Evolutionary conservation across 1,140 invertebrate genomes (phyloP), one percentile per base, ranked within the genome.

Genomic region (Drosophila aff.): DNA sequence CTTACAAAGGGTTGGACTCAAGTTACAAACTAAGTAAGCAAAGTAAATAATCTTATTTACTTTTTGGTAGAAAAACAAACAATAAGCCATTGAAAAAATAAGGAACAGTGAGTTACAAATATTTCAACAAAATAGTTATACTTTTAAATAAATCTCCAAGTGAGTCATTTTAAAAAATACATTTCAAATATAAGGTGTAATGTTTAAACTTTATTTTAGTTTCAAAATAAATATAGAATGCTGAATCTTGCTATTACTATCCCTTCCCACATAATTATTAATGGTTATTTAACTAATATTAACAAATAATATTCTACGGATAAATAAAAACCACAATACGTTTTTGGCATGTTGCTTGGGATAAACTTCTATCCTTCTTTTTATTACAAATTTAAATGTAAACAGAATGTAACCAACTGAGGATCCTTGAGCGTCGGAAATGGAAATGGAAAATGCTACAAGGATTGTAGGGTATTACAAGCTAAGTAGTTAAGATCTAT

Each of bases 401-500:
- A 60, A 62, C 15, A n/a, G 40, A 47, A 55, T 66, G 50, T 57
- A 43, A 53, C 58, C 36, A 75, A 31, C 36, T 43, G 13, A 44
- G n/a, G 31, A 40, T 43, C 31, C n/a, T 23, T 43, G 26, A 67
- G 28, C 61, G 28, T 58, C 18, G 11, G 31, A 78, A 10, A 58
- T 43, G 47, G 18, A 65, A 36, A 57, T 57, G 53, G 36, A 57
- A 57, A 57, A n/a, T 7, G 47, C 40, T 55, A 60, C 33, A 18
- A 63, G 61, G 55, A 67, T 26, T 47, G 0, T 52, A 63, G 36
- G 53, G 47, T 43, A 44, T 49, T 81, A 79, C 44, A 23, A 60
- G 7, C 76, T 46, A 68, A 55, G 5, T 46, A 68, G 40, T 28
- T 63, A 76, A 47, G 69, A 72, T 81, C 76, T 92, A 91, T 52